These are phyloP conservation scores for Desmophyllum pertusum DNA, from an alignment of 92 coral and sea anemone species.

Conservation along the genomic window DNA sequence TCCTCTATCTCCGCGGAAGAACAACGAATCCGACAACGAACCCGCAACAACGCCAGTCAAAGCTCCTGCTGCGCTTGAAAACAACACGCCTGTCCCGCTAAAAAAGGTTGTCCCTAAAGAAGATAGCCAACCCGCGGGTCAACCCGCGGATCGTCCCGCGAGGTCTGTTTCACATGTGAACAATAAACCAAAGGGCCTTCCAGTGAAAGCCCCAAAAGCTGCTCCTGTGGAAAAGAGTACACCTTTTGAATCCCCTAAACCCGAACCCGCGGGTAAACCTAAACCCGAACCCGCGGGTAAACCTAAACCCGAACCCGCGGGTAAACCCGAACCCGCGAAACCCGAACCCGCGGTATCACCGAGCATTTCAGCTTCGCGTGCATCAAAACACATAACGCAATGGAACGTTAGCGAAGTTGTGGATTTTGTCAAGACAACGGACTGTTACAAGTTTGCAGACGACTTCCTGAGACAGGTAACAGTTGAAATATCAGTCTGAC, in stretches of 20 bases:
- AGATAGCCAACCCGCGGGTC: slow-evolving; percentile 4
- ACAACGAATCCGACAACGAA: slow-evolving; percentile 4
- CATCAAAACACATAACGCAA: slow-evolving; percentile 57
- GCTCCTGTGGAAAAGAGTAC: not conserved
- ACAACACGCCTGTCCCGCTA: not conserved
- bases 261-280: slow-evolving; percentile 4
- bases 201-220: not conserved
- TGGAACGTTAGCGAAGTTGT: slow-evolving; percentile 77
- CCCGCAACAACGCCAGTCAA: not conserved
- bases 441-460: slow-evolving; percentile 66
- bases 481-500: not conserved
- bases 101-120: not conserved
- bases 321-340: not conserved
- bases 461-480: slow-evolving; percentile 80
- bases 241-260: not conserved
- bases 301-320: slow-evolving; percentile 7
- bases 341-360: slow-evolving; percentile 1
- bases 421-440: slow-evolving; percentile 68
- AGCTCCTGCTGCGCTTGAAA: not conserved
- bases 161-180: not conserved
- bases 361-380: slow-evolving; percentile 11
- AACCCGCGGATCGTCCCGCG: not conserved
- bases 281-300: not conserved
- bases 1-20: slow-evolving; percentile 21
- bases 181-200: not conserved